Evolutionary conservation across 2,797 vertebrate species (phyloP).

Genomic region (Lepilemur ruficaudatus): DNA sequence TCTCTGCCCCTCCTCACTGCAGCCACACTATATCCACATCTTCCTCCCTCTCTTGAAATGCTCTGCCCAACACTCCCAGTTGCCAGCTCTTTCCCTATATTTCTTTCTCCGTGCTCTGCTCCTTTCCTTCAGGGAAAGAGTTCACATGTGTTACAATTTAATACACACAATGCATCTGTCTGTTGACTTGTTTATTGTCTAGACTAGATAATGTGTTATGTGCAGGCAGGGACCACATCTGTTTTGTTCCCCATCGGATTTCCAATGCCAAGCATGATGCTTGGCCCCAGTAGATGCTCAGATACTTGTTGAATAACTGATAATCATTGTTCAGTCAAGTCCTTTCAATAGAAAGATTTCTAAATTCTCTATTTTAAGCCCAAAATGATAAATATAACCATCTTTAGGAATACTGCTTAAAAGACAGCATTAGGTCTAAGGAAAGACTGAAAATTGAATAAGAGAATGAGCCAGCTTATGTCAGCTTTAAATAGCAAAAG

Average conservation of each 20-base stretch:
- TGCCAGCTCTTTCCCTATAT: not conserved
- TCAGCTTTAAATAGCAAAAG: slow-evolving; percentile 47
- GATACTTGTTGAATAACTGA: not conserved
- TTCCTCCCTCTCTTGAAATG: not conserved
- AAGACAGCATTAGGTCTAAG: slow-evolving; percentile 33
- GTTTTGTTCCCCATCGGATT: not conserved
- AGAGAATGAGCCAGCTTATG: slow-evolving; percentile 1
- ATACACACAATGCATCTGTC: not conserved
- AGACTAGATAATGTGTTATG: not conserved
- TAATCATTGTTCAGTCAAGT: not conserved
- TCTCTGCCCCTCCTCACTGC: not conserved
- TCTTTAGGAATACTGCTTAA: slow-evolving; percentile 36
- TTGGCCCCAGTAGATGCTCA: not conserved
- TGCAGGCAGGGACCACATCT: not conserved
- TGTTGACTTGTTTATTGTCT: not conserved
- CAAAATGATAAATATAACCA: slow-evolving; percentile 45
- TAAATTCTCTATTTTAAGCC: slow-evolving; percentile 42
- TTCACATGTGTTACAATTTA: not conserved
- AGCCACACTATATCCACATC: not conserved
- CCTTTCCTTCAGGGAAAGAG: not conserved
- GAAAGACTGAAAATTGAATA: slow-evolving; percentile 37
- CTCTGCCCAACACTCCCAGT: not conserved
- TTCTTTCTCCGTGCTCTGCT: not conserved
- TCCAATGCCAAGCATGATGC: not conserved
- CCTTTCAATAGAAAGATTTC: slow-evolving; percentile 27